Evolutionary conservation across 2,888 invertebrate genomes (phyloP), one percentile per base, ranked within the genome.

Genomic region (Drosophila phalerata): DNA sequence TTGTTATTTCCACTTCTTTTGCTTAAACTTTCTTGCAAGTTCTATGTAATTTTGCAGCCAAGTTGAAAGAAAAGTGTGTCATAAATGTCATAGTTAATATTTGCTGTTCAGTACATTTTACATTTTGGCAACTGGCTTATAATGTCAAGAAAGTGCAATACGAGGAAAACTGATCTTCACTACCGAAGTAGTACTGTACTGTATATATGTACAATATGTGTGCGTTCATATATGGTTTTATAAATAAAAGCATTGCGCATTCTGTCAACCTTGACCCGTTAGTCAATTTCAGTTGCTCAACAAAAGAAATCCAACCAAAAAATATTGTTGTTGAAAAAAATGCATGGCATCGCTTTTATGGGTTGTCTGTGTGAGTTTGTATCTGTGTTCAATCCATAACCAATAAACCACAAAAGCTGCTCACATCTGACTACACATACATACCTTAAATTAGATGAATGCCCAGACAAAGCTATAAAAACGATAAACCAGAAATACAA

Each of bases 41-140:
- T 78, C 61, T 53, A 69, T 77, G 67, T 84, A 71, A 66, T 83
- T 71, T 61, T 77, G 58, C 60, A 85, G 79, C 71, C 66, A 65
- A 72, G 71, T 48, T 2, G 71, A 49, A 68, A 70, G 79, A 75
- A 85, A 84, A 84, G 85, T 87, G 88, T 84, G 84, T 79, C 84
- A 84, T 84, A 84, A 84, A 84, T 82, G 84, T 87, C 84, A 84
- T 79, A 85, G 88, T 87, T 85, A 84, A 84, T 84, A 84, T 84
- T 79, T 84, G 85, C 85, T 76, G 73, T 67, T 67, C 66, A 60
- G 61, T 67, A 67, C 61, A 48, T 80, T 81, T 72, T 67, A 67
- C 61, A 48, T 80, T 81, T 72, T 77, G 68, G 69, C 73, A 81
- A 81, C 75, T 84, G 68, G 47, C 73, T 79, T 71, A 57, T 71